Conservation (phyloP, 1,140 invertebrate species). For the Diplogasteroides magnus region DNA sequence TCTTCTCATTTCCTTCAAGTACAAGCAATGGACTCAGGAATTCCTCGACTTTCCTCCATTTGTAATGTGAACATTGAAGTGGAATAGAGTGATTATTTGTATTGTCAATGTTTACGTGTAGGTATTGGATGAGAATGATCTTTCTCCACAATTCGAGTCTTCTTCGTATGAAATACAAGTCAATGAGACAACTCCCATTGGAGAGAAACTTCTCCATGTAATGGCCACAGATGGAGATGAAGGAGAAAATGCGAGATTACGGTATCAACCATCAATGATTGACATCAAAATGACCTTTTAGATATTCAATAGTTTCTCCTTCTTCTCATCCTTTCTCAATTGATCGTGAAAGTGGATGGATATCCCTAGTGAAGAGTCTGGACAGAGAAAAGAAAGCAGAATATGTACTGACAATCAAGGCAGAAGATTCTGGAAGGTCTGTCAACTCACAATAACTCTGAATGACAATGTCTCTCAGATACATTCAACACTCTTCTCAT, state of each 20-base stretch:
- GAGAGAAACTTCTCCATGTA: slow-evolving; percentile 65
- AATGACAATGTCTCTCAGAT: background rate
- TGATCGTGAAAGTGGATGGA: slow-evolving; percentile 83
- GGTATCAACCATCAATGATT: slow-evolving; percentile 1
- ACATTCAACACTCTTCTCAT: background rate
- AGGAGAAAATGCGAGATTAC: background rate
- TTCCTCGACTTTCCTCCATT: background rate
- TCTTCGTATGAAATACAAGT: slow-evolving; percentile 57
- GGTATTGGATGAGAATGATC: slow-evolving; percentile 80
- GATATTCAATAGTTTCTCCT: background rate
- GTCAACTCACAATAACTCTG: background rate
- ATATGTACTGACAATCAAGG: slow-evolving; percentile 3
- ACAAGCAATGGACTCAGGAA: slow-evolving; percentile 12
- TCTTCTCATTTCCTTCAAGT: slow-evolving; percentile 7
- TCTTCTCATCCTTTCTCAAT: slow-evolving; percentile 62
- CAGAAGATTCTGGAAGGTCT: slow-evolving; percentile 15
- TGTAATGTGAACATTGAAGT: slow-evolving; percentile 69
- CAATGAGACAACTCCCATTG: slow-evolving; percentile 73
- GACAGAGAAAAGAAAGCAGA: slow-evolving; percentile 14
- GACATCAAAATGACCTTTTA: too few species aligned
- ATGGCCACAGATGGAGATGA: slow-evolving; percentile 12
- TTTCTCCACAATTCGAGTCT: slow-evolving; percentile 71
- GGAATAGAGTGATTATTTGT: too few species aligned
- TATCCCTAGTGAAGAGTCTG: slow-evolving; percentile 55
- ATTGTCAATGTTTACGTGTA: too few species aligned